Base-by-base conservation (phyloP, 2,113 vertebrate genomes). In the Mirounga angustirostris region DNA sequence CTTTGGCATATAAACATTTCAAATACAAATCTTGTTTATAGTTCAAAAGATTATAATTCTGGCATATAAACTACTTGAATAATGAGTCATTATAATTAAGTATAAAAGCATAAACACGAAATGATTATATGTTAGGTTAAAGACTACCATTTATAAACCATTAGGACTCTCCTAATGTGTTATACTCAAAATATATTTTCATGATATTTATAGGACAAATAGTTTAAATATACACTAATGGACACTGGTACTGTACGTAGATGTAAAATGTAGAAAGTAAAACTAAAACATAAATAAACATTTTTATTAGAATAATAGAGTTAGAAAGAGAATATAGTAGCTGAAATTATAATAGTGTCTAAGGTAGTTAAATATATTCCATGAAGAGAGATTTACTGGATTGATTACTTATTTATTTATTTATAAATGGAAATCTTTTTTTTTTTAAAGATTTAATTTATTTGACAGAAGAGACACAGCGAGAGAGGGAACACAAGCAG, bases 61-160 rank as follows among this genome's bases (percentile, higher is more conserved):
- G 36, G 36, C 76, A 73, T 80, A 83, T n/a, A 89, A 95, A 89
- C 40, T 81, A 5, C 54, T 84, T 97, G 43, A 95, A 78, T 96
- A 95, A 89, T 87, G 78, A 92, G 74, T 65, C 79, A 92, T 95
- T 95, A 90, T 83, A 87, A 88, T 91, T 89, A 79, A 67, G 21
- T 84, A 59, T 79, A 93, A 97, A 97, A 43, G 36, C 56, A 87
- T 90, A 95, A 95, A 92, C 67, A 89, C 16, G 43, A 18, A 80
- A 22, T 40, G 46, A 19, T 65, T 86, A 91, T 67, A 82, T 89
- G 22, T 63, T 63, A 96, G 52, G 87, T 88, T 96, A 94, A 97
- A 95, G 30, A 63, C 52, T 65, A 67, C 30, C 82, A 87, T 71
- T 94, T 85, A 92, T 15, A 65, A 83, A 18, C 50, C 82, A 95